Base-by-base conservation (phyloP, 2,888 invertebrate genomes). In the Odiellus spinosus region DNA sequence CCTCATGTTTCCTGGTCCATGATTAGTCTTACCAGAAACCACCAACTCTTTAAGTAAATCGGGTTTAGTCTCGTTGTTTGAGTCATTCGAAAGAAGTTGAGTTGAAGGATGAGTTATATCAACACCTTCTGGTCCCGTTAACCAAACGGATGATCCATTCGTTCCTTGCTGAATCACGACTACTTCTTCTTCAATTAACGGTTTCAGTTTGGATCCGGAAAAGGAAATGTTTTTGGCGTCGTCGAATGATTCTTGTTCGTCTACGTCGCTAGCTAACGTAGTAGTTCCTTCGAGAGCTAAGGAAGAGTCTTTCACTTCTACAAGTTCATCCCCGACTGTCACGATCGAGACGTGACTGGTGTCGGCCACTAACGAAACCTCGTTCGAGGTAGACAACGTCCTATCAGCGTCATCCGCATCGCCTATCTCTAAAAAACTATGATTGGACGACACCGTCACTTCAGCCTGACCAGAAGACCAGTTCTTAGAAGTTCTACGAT, bases 281-380 rank as follows among this genome's bases (percentile, higher is more conserved):
- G 64, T 65, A 12, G 67, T 65, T 5, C 70, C 71, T 21, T 46
- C 38, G 14, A 52, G 40, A n/a, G 36, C 19, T n/a, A 32, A 14
- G 11, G 48, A 48, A 12, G 51, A 51, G 34, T 53, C 52, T 15
- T 41, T 51, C 14, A 50, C 52, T 26, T 43, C 36, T 26, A 46
- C 42, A 20, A 40, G 45, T 6, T 52, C 80, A 26, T 26, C 26
- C n/a, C 59, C 87, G 14, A 88, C 86, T 21, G 84, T 84, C 51
- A 88, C 86, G 49, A 88, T 87, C 0, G 87, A 87, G 47, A 88
- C 86, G 67, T 88, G 87, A 62, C 85, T 86, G 54, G 82, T 85
- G 65, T 87, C 86, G 64, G 62, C 12, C 10, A 26, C 4, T 26
- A 26, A 6, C 5, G 26, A 26, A 18, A 14, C 15, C 12, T 38